Evolutionary conservation across 2,113 vertebrate genomes (phyloP), one percentile per base, ranked within the genome.

Genomic region (Cinclus cinclus): DNA sequence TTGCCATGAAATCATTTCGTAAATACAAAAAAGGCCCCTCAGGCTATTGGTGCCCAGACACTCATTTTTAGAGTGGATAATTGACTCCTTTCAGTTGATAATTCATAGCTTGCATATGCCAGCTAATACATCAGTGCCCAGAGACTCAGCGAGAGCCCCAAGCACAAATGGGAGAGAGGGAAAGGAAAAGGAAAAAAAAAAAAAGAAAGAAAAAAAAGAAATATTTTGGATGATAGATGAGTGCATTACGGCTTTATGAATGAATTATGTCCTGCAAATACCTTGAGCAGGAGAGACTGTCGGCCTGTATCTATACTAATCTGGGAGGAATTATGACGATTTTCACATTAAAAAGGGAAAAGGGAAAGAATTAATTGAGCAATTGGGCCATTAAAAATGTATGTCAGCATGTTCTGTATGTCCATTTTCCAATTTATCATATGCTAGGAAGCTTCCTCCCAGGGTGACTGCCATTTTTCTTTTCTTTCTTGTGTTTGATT

Each of bases 71-170:
- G 98, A 99, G 98, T 99, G 98, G 99, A 99, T 99, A 99, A 99
- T 99, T 99, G 99, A 99, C 99, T 99, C 98, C 98, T 98, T 98
- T 99, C 99, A 98, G 98, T 98, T 99, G 99, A 99, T 99, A 99
- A 99, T 99, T 99, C 99, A 99, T 99, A 98, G 99, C 99, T 99
- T 99, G 99, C 99, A 99, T 99, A 99, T 99, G 98, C 98, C 98
- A 98, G 97, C 98, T 99, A 99, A 99, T 99, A 98, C 99, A 99
- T 99, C 99, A 98, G 98, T 98, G 98, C 95, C 97, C 98, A 97
- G 98, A 98, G 98, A 98, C 97, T 97, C 96, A 98, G 96, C 81
- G 95, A 98, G 98, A 98, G 98, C 98, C 98, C 94, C 90, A 67
- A 98, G 98, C 98, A 94, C 95, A 97, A 97, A 97, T 44, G 97